Percentiles rank a stretch among this genome's conserved stretches.
phyloP scores from a whole-genome alignment of 2,888 invertebrate genomes.

The Drosophila pegasa region DNA sequence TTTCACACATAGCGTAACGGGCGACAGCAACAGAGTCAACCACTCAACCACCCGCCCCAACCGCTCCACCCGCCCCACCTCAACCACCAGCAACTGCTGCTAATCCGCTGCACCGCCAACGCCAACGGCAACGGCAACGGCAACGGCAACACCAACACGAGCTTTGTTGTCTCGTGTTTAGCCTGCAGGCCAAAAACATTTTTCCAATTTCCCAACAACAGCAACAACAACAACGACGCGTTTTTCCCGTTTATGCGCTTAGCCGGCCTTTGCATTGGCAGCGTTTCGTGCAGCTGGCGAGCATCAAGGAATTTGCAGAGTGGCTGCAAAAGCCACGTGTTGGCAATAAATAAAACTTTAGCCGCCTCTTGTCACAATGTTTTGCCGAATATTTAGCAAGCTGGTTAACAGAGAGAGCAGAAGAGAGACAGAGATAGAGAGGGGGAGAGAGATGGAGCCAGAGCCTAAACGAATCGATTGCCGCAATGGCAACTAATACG shows the following conservation, averaged over 20 bases:
- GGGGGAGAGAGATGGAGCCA: not conserved
- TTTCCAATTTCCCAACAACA: constrained; percentile 49
- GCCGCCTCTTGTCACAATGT: constrained; percentile 50
- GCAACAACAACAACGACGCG: constrained; percentile 13
- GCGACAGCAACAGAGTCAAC: constrained; percentile 20
- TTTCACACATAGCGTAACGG: constrained; percentile 61
- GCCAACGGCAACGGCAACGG: not conserved
- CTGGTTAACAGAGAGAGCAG: not conserved
- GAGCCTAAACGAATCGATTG: constrained; percentile 15
- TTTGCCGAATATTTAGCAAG: constrained; percentile 43
- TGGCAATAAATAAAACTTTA: constrained; percentile 55
- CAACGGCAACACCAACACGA: not conserved
- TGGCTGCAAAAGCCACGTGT: constrained; percentile 54
- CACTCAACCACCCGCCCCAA: not conserved
- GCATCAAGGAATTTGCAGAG: constrained; percentile 46
- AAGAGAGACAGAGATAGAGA: not conserved
- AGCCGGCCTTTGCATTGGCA: constrained; percentile 17
- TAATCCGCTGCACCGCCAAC: constrained; percentile 8
- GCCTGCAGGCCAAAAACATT: constrained; percentile 39
- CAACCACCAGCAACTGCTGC: not conserved
- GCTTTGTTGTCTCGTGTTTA: constrained; percentile 41
- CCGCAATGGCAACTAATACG: not conserved
- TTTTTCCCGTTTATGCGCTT: constrained; percentile 32
- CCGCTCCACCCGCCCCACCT: not conserved
- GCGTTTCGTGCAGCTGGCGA: constrained; percentile 45